These are phyloP conservation scores for Chaetodon trifasciatus DNA, from an alignment of 2,797 vertebrate species.

Conservation along the genomic window DNA sequence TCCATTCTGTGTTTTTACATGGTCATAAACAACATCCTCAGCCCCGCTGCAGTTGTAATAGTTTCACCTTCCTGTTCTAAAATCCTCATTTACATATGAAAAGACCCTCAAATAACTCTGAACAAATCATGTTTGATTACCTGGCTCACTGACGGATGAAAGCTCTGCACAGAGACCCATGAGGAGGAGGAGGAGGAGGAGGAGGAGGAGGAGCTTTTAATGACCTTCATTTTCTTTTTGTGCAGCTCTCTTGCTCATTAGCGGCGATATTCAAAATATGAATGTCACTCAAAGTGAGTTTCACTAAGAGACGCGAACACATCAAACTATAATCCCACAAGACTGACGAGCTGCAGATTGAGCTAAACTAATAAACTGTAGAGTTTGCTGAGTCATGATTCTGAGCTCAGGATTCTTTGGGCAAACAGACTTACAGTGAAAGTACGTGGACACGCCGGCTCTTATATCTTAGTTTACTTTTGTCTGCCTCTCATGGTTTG, in stretches of 20 bases:
- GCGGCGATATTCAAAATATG: constrained; percentile 32
- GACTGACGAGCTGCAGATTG: constrained; percentile 15
- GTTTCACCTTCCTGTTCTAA: constrained; percentile 5
- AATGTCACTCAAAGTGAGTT: neutral
- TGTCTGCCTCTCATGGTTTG: neutral
- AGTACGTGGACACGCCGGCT: too few species aligned
- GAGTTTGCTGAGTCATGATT: neutral
- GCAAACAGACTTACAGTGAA: neutral
- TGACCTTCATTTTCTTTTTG: constrained; percentile 27
- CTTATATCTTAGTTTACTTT: neutral
- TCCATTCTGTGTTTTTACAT: neutral
- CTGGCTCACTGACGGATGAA: constrained; percentile 30
- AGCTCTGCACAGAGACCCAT: constrained; percentile 13
- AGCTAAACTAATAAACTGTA: neutral
- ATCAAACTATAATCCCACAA: neutral
- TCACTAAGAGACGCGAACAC: neutral
- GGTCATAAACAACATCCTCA: neutral
- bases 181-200: constrained; percentile 23
- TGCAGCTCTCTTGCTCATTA: constrained; percentile 45
- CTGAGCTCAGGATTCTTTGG: neutral
- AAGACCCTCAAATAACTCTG: constrained; percentile 19
- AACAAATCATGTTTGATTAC: constrained; percentile 60
- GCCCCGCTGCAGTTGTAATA: neutral
- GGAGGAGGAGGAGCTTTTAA: constrained; percentile 34
- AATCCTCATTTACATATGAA: constrained; percentile 52